Evolutionary conservation across 2,113 vertebrate genomes (phyloP), one percentile per base, ranked within the genome.

Genomic region (Salvelinus sp.): DNA sequence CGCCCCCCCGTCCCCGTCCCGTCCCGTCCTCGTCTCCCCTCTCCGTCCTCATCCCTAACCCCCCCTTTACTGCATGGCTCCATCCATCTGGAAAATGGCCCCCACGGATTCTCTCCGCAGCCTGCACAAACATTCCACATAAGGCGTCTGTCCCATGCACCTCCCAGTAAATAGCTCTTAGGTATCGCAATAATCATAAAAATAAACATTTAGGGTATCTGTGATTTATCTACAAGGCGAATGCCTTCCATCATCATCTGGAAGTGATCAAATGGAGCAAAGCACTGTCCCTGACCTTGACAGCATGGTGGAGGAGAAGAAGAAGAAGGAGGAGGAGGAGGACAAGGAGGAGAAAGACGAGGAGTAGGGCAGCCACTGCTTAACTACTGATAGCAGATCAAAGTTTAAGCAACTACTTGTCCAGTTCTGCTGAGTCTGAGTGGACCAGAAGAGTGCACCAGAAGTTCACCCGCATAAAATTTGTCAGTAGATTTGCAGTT

Each of bases 141-240:
- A 83, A 83, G 72, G 47, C 60, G 44, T 70, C 47, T 72, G 50
- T 54, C 50, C 50, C 16, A 54, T 54, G 50, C 71, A 48, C 57
- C 75, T 87, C 71, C 79, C 78, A 78, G 79, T 68, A 90, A 83
- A 86, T 72, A 75, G 72, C n/a, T 76, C 18, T 80, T 75, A 72
- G 67, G 50, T 76, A 75, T 69, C 66, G 73, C 80, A 83, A 74
- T 74, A 76, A 57, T 78, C 73, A 30, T 67, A 4, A 76, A 86
- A 85, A 79, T 78, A 83, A 83, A 79, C 69, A 22, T 38, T 18
- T 18, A 54, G 23, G 23, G 25, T 72, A 74, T 84, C 78, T 68
- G 68, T 57, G 79, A 82, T 87, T 79, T 84, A 82, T 85, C 47
- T 54, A 27, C 14, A 10, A 79, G 70, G 70, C 60, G 69, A 74